Evolutionary conservation across 1,140 invertebrate genomes (phyloP), one percentile per base, ranked within the genome.

Genomic region (Lucilia sericata): DNA sequence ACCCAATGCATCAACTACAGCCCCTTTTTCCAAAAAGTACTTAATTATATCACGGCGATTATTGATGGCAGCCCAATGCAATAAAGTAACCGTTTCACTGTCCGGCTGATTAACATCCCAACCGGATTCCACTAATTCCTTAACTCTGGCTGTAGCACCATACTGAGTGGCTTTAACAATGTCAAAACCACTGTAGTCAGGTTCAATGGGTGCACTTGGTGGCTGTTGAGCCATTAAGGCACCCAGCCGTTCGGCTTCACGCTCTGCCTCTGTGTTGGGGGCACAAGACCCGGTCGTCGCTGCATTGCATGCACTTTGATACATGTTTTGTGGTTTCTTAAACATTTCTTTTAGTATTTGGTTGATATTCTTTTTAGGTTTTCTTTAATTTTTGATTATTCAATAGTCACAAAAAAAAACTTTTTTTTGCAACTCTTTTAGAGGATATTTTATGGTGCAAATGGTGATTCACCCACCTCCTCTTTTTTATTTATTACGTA

Each of bases 61-160:
- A 91, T 99, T 99, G 87, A 99, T 99, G 19, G 99, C 96, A 21
- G 98, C 98, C 99, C 99, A 99, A 90, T 99, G 99, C 1, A 99
- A 92, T n/a, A 99, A 92, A 3, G 98, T 98, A 14, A 98, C 97
- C n/a, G 96, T 97, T 91, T 98, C 97, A 86, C 93, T 93, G 90
- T 98, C 97, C 74, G 96, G 94, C 88, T 97, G 94, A 91, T 98
- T 98, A 0, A 98, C 97, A 92, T 98, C 96, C 91, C 95, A 96
- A 2, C 97, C 97, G 75, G 93, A 94, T 87, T 99, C 97, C 2
- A 99, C 93, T 5, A 99, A 92, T 89, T 98, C 96, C 85, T 95
- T 94, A 21, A 97, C 96, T 87, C 97, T 92, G 74, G 94, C 94
- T 88, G 97, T 94, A 14, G 96, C 95, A 19, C 98, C 98, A 93